Conservation (phyloP, 2,888 invertebrate genomes). For the Acleris sparsana region DNA sequence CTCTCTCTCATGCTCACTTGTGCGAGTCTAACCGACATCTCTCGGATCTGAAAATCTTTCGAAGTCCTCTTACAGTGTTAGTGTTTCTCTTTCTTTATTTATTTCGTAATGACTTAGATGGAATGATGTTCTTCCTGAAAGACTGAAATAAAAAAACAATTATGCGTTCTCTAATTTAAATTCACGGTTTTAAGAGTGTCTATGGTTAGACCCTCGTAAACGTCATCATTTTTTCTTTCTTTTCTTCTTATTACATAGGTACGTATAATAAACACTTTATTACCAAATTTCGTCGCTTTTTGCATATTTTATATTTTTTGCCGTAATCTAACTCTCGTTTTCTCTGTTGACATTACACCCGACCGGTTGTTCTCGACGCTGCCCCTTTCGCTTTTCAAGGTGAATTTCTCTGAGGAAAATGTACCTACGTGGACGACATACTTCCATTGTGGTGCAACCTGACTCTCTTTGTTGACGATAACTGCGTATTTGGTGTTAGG, state of each 20-base stretch:
- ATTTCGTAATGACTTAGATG: too few species aligned
- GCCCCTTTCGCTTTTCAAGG: constrained; percentile 80
- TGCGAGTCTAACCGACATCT: too few species aligned
- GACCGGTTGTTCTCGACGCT: constrained; percentile 44
- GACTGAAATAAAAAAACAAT: too few species aligned
- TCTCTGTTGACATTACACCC: constrained; percentile 20
- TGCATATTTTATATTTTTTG: constrained; percentile 20
- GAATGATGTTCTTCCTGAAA: too few species aligned
- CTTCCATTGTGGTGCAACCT: background rate
- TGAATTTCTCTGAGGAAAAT: constrained; percentile 68
- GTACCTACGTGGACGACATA: background rate
- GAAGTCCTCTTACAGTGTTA: too few species aligned
- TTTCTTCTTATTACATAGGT: background rate
- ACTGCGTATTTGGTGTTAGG: background rate
- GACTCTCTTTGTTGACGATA: background rate
- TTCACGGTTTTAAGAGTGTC: too few species aligned
- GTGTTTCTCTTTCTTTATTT: too few species aligned
- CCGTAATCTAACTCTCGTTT: constrained; percentile 24
- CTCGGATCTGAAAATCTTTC: too few species aligned
- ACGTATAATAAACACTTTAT: background rate
- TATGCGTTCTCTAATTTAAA: too few species aligned
- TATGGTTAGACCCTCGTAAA: too few species aligned
- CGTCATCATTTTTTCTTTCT: too few species aligned
- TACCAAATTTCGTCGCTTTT: background rate
- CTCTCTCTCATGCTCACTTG: too few species aligned